Evolutionary conservation across 2,888 invertebrate species (phyloP), one percentile per base, ranked within the genome.

Genomic region (Melanotus villosus): DNA sequence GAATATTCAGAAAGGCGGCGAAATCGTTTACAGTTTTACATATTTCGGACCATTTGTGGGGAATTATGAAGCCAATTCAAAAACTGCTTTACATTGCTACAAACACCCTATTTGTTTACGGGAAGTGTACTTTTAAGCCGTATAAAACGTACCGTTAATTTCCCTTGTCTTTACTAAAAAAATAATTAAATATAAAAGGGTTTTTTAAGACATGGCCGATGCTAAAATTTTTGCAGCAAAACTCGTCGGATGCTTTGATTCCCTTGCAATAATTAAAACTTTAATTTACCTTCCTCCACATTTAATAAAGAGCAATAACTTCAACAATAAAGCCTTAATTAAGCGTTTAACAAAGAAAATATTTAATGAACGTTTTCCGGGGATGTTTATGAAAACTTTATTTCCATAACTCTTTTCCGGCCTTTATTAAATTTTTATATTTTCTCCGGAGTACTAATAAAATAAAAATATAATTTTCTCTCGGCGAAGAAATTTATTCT

Each of bases 11-110:
- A 70, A 71, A 65, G 41, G 68, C 74, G 75, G 75, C 60, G 74
- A 78, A 78, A 79, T 79, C 77, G 77, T 77, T 78, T 76, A 76
- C 76, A 78, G 77, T 80, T 81, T 80, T 79, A 80, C 80, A 80
- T 80, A 80, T 80, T 81, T 77, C 70, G 70, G 64, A 64, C 71
- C 75, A 76, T 78, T 78, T 76, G 76, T 74, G 71, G 69, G 59
- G 72, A 72, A 75, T 76, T 78, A 75, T 70, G 64, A 71, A 66
- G 52, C 52, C 52, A 52, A 62, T 52, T 26, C 36, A 57, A 72
- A 72, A 72, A 72, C 63, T 68, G 65, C 45, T 68, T 58, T 64
- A 59, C 63, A 66, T 36, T 62, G 50, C 66, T 60, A 50, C 57
- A 57, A 38, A 57, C 32, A 50, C 56, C 60, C 59, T 66, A 70